Evolutionary conservation across 2,888 invertebrate species (phyloP), one percentile per base, ranked within the genome.

Genomic region (Eristalis tenax): DNA sequence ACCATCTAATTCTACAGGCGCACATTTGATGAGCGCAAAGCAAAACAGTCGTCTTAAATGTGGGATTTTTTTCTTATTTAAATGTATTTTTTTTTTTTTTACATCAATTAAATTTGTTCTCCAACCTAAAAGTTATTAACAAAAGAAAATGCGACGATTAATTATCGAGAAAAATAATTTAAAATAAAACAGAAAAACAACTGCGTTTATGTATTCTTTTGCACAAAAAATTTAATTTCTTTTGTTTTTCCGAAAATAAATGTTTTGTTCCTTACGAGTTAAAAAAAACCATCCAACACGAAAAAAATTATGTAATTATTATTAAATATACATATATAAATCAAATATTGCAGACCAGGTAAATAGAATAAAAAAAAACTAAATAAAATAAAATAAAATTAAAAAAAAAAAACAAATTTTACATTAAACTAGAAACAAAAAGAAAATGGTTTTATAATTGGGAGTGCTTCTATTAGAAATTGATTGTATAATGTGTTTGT

Each of bases 391-490:
- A 89, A 50, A 50, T 50, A 18, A 50, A 50, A 50, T 32, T 32
- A 8, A 50, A 50, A 43, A 43, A n/a, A 43, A 73, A 50, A 88
- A 89, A 90, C 89, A 89, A 90, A 89, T 89, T 91, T 74, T 87
- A 92, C 93, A 93, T 91, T 86, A 87, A 90, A 90, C 88, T 86
- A 77, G 83, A 90, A 89, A 88, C 76, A 89, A 90, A 88, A 92
- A 92, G 93, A 93, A 87, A 89, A 89, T 86, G 89, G 88, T 89
- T 90, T 50, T 50, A 90, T 90, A 90, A 91, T 91, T 90, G 90
- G 89, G 89, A 90, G 87, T 87, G 87, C 87, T 76, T 83, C 79
- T 79, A 76, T 87, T 83, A 83, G 83, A 83, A 83, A 87, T 83
- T 75, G 75, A 73, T 87, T 74, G 32, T 59, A 69, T 68, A 70